phyloP scores from a whole-genome alignment of 2,113 vertebrate genomes.

The Indri indri region DNA sequence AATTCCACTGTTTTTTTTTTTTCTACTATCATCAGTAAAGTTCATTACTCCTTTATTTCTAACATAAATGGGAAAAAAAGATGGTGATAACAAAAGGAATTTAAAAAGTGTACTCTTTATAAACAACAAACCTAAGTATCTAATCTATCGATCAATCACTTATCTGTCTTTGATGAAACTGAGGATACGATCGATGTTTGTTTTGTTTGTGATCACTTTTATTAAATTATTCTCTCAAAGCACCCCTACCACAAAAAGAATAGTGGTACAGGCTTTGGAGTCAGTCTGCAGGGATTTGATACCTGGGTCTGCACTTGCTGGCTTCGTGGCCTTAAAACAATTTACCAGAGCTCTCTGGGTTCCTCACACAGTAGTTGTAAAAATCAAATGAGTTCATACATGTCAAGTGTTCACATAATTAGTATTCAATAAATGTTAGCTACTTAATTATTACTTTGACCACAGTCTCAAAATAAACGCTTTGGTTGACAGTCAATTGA shows the following conservation, averaged over 20 bases:
- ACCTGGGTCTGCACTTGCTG: not conserved
- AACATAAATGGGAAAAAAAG: constrained; percentile 45
- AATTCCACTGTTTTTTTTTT: not conserved
- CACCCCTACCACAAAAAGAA: not conserved
- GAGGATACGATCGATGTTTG: constrained; percentile 27
- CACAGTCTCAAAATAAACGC: not conserved
- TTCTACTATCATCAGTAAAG: not conserved
- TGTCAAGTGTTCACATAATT: not conserved
- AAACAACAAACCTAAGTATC: constrained; percentile 41
- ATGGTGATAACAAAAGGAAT: not conserved
- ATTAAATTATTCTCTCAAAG: constrained; percentile 5
- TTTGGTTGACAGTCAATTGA: not conserved
- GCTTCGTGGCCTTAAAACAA: not conserved
- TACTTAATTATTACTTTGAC: not conserved
- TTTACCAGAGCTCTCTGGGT: not conserved
- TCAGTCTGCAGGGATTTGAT: rapidly evolving
- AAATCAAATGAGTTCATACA: not conserved
- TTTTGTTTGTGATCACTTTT: not conserved
- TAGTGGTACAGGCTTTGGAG: not conserved
- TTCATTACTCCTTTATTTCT: not conserved
- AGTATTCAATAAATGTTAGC: not conserved
- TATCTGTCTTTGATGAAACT: constrained; percentile 26
- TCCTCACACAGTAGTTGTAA: not conserved
- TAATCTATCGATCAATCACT: not conserved
- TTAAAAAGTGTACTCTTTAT: constrained; percentile 37